Conservation (phyloP, 2,888 invertebrate species). For the Ommatoiulus sabulosus region DNA sequence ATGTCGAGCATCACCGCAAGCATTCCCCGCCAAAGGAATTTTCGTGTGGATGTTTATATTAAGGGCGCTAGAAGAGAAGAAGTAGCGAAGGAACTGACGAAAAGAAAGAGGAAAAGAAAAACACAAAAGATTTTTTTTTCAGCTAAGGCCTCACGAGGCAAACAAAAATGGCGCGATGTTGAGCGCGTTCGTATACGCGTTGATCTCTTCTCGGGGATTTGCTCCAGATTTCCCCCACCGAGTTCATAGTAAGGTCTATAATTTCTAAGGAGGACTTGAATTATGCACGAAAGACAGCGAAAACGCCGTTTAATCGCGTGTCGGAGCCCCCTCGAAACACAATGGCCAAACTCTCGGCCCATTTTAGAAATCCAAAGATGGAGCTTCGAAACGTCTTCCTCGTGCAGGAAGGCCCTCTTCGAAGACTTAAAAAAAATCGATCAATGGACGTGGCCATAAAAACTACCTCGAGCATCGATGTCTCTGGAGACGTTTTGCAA, state of each 20-base stretch:
- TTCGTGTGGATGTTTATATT: neutral
- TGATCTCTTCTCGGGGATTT: neutral
- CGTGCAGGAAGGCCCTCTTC: neutral
- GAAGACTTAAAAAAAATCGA: constrained; percentile 36
- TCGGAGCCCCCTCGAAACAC: neutral
- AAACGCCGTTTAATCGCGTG: neutral
- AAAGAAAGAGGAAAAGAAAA: neutral
- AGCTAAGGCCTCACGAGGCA: neutral
- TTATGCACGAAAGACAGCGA: neutral
- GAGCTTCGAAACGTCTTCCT: neutral
- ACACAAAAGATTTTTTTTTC: neutral
- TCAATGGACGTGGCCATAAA: constrained; percentile 8
- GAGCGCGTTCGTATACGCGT: neutral
- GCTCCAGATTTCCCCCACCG: neutral
- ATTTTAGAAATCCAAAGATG: constrained; percentile 36
- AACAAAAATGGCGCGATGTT: neutral
- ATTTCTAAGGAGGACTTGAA: neutral
- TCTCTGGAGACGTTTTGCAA: neutral
- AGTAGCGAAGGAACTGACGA: neutral
- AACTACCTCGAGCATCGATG: neutral
- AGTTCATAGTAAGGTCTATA: neutral
- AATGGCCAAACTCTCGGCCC: neutral
- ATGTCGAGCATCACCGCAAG: constrained; percentile 25
- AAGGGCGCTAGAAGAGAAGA: neutral
- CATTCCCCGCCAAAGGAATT: constrained; percentile 17